Base-by-base conservation (phyloP, 2,797 vertebrate genomes). In the Propithecus perrieri region DNA sequence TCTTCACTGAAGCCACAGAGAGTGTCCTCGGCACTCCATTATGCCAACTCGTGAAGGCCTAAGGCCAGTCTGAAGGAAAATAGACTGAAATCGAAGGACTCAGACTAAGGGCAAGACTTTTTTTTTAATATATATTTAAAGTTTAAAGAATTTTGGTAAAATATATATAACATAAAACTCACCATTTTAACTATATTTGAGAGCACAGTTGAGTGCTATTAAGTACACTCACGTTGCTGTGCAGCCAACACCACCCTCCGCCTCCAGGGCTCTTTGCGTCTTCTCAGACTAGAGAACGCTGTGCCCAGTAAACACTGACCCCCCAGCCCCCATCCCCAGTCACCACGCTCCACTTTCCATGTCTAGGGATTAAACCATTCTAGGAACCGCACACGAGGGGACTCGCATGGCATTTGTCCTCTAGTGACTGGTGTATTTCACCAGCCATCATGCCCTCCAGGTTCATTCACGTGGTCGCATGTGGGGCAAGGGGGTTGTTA, bases 61-160 rank as follows among this genome's bases (percentile, higher is more conserved):
- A 33, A 33, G 7, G 75, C 46, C 22, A 28, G 2, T 22, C 59
- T 67, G 46, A 30, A 50, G 59, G 59, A 93, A 91, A 83, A 33
- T 24, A 65, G 48, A 61, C 28, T 53, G 5, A 96, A 89, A 74
- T 55, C 63, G 80, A 67, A 95, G 89, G 86, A 95, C 53, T 79
- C 92, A 33, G 63, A 48, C 7, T 9, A 55, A 74, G 53, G 43
- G 26, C 35, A 89, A 80, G 26, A 33, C 26, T 24, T 63, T 63
- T 80, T 76, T 41, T 76, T 59, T 20, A 7, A 43, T 43, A 43
- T 1, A 22, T 22, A 53, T 38, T 41, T 38, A 76, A 15, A 26
- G 63, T 61, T 35, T 76, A 5, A 84, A 89, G 71, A 87, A 28
- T 13, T 22, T 0, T 46, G 46, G 35, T 46, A 35, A 92, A 35